These are phyloP conservation scores for Alligator mississippiensis DNA, from an alignment of 2,113 vertebrate species.

Conservation along the genomic window DNA sequence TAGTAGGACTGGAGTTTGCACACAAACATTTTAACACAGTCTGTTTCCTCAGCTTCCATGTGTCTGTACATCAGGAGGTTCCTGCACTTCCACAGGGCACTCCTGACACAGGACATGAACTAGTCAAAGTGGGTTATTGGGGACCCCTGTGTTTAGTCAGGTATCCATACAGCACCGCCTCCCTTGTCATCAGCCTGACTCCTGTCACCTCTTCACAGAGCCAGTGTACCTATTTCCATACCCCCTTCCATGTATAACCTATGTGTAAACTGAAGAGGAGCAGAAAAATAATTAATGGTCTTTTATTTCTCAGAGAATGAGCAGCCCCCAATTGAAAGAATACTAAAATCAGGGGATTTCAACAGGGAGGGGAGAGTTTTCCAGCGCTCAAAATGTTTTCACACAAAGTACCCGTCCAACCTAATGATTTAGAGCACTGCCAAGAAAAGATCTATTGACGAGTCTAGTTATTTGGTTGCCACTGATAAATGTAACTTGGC, in stretches of 20 bases:
- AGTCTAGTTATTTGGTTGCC: neutral
- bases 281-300: neutral
- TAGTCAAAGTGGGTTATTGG: no score
- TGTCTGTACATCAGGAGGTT: no score
- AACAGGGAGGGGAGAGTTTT: constrained; percentile 65
- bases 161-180: no score
- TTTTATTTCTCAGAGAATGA: neutral
- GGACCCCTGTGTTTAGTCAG: no score
- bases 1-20: no score
- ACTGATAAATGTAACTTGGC: neutral
- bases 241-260: neutral
- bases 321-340: constrained; percentile 3
- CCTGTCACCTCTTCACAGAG: no score
- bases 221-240: no score
- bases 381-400: neutral
- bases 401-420: neutral
- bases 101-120: no score
- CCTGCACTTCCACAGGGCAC: no score
- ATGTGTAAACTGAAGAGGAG: neutral
- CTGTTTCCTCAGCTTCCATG: no score
- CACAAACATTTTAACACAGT: no score
- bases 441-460: constrained; percentile 10
- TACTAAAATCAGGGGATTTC: constrained; percentile 43
- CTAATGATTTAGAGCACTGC: neutral
- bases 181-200: no score